A percentile compares a stretch with the other conserved stretches of the same genome.
These are phyloP conservation scores for Gymnoscelis rufifasciata DNA, from an alignment of 2,888 invertebrate genomes.

Conservation along the genomic window DNA sequence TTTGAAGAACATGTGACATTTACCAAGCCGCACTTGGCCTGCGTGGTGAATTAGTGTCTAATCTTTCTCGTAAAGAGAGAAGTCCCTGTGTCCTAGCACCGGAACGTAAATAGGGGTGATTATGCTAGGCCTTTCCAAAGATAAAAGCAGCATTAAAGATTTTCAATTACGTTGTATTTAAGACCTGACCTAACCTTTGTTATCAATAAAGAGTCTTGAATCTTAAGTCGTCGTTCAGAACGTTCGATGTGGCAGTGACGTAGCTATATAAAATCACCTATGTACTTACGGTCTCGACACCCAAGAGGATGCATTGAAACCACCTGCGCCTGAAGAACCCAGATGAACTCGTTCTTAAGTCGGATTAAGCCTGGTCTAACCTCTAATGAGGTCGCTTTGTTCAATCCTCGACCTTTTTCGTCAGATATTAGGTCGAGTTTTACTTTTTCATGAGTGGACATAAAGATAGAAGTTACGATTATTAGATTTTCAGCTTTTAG, in stretches of 20 bases:
- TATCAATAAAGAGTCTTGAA: no score
- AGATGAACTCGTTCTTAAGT: constrained; percentile 57
- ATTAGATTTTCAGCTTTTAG: neutral
- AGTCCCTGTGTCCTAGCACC: no score
- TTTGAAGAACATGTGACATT: no score
- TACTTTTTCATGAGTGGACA: constrained; percentile 29
- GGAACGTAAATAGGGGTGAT: no score
- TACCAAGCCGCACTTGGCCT: no score
- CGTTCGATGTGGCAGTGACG: constrained; percentile 1
- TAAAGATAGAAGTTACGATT: neutral
- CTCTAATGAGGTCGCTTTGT: constrained; percentile 50
- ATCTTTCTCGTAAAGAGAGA: no score
- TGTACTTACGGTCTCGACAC: neutral
- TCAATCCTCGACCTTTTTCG: constrained; percentile 33
- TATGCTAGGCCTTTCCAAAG: no score
- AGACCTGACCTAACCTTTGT: no score
- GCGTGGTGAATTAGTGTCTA: no score
- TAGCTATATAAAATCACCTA: neutral
- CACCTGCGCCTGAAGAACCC: constrained; percentile 62
- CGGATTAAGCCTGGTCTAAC: constrained; percentile 53
- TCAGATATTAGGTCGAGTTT: neutral
- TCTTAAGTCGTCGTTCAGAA: no score
- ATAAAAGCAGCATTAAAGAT: no score
- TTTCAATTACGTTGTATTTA: no score
- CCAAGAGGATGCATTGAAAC: constrained; percentile 36